These are phyloP conservation scores for Lasioglossum calceatum DNA, from an alignment of 2,888 invertebrate genomes.

Conservation along the genomic window DNA sequence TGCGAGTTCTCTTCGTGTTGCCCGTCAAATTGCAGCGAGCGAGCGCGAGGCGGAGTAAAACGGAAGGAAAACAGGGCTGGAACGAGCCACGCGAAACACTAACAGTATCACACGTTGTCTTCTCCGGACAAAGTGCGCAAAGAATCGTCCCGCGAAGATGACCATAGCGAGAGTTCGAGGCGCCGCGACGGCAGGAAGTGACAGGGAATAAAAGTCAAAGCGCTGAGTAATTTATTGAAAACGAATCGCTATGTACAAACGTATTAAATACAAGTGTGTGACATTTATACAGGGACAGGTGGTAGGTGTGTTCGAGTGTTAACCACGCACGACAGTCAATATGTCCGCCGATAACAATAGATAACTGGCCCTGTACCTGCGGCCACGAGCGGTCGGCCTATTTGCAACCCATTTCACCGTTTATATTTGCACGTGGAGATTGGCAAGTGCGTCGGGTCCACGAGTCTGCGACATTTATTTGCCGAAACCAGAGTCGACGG, in stretches of 20 bases:
- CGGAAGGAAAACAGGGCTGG: background rate
- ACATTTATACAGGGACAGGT: constrained; percentile 77
- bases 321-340: constrained; percentile 72
- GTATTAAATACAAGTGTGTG: constrained; percentile 80
- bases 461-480: constrained; percentile 57
- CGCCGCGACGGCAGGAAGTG: background rate
- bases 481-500: constrained; percentile 22
- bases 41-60: background rate
- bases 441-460: constrained; percentile 46
- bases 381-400: constrained; percentile 66
- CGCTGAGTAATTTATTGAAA: constrained; percentile 81
- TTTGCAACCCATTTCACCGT: constrained; percentile 77
- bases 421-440: constrained; percentile 73
- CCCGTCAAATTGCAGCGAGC: background rate
- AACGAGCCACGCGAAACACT: background rate
- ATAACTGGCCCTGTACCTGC: constrained; percentile 70
- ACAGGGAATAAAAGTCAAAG: constrained; percentile 73
- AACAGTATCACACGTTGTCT: background rate
- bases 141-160: background rate
- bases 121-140: too few species aligned
- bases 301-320: constrained; percentile 45
- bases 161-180: background rate
- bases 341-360: constrained; percentile 77
- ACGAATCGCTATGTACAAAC: constrained; percentile 80
- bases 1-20: background rate